Conservation (phyloP, 2,113 vertebrate genomes). For the Eonycteris spelaea region DNA sequence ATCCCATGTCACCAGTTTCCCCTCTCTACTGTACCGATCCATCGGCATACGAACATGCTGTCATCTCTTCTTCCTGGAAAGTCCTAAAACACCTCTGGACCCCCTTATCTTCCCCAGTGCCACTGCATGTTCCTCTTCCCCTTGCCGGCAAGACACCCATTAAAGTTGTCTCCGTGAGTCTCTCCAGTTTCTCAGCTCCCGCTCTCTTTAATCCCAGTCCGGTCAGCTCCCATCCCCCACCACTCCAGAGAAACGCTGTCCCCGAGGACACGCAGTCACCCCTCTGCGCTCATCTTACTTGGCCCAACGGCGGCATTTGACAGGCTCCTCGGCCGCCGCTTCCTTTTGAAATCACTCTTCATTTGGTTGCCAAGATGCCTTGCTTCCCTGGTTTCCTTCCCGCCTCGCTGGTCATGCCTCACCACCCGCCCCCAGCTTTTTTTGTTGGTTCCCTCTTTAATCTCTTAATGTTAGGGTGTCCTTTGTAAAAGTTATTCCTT, state of each 20-base stretch:
- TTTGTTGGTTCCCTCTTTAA: not conserved
- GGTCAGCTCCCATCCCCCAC: not conserved
- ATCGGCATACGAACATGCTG: not conserved
- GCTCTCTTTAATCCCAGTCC: not conserved
- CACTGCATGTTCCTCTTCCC: not conserved
- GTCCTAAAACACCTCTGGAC: not conserved
- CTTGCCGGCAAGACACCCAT: not conserved
- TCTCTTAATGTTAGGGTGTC: not conserved
- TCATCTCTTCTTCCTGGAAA: not conserved
- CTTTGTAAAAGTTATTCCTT: not conserved
- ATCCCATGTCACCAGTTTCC: not conserved
- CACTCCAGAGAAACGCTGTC: not conserved
- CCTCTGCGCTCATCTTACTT: rapidly evolving
- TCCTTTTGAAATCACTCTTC: not conserved
- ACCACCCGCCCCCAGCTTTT: not conserved
- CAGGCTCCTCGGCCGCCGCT: rapidly evolving
- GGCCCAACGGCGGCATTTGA: not conserved
- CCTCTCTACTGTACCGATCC: not conserved
- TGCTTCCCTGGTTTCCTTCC: not conserved
- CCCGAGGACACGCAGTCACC: too few species aligned
- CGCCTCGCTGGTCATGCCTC: rapidly evolving
- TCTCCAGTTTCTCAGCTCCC: not conserved
- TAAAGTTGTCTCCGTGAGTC: not conserved
- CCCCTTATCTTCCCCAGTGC: rapidly evolving
- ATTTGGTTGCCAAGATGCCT: rapidly evolving